Conservation (phyloP, 2,888 invertebrate species). For the Aplocera efformata region DNA sequence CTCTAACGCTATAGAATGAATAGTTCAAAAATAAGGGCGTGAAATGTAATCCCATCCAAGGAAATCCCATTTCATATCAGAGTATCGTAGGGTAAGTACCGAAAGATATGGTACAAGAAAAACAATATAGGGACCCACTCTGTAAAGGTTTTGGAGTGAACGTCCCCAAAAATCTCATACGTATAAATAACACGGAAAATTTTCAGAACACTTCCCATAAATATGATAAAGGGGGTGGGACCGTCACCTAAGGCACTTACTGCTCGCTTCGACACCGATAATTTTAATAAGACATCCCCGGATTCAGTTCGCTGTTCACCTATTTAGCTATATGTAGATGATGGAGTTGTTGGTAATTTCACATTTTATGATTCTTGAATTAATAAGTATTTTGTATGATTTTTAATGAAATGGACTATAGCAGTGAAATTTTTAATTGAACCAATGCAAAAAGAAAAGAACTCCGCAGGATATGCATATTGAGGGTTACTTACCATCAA, state of each 20-base stretch:
- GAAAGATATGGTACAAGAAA: constrained; percentile 3
- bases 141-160: constrained; percentile 13
- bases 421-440: too few species aligned
- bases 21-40: too few species aligned
- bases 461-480: too few species aligned
- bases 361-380: too few species aligned
- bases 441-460: too few species aligned
- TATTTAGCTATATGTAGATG: constrained; percentile 1
- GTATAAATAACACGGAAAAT: constrained; percentile 38
- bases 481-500: too few species aligned
- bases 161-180: constrained; percentile 36
- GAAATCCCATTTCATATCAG: too few species aligned
- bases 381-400: too few species aligned
- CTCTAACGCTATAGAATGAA: too few species aligned
- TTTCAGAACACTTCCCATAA: constrained; percentile 46
- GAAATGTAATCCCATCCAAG: too few species aligned
- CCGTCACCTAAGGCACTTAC: constrained; percentile 35
- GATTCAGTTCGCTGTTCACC: constrained; percentile 21
- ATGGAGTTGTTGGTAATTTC: constrained; percentile 5
- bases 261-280: constrained; percentile 37
- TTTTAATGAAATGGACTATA: too few species aligned
- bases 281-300: constrained; percentile 34
- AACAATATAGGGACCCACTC: constrained; percentile 23
- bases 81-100: neutral
- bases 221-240: constrained; percentile 43